These are phyloP conservation scores for Benitochromis conjunctus DNA, from an alignment of 2,113 vertebrate genomes.

Conservation along the genomic window DNA sequence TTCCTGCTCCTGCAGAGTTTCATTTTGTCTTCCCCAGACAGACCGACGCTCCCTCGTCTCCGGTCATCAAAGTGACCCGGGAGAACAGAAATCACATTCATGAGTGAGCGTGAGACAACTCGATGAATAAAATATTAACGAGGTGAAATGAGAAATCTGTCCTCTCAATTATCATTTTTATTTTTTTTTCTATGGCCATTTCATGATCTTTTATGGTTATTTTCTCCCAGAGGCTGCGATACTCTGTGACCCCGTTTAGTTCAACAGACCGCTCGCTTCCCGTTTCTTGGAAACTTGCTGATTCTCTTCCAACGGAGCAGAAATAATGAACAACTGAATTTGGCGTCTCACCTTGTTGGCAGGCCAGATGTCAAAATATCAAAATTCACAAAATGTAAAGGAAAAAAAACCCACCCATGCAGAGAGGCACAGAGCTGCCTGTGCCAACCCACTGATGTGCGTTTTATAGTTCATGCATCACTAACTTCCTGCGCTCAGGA, in stretches of 20 bases:
- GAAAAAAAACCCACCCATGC: rapidly evolving
- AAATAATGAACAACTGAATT: not conserved
- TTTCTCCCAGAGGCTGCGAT: not conserved
- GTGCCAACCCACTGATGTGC: not conserved
- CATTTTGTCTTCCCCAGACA: not conserved
- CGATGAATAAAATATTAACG: constrained; percentile 4
- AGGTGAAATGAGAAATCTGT: constrained; percentile 7
- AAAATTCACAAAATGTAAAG: not conserved
- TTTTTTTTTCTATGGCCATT: not conserved
- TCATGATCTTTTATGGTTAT: not conserved
- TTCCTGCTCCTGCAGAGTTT: not conserved
- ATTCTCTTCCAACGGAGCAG: not conserved
- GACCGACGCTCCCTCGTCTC: not conserved
- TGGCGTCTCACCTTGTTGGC: not conserved
- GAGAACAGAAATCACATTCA: not conserved
- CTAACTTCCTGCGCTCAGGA: not conserved
- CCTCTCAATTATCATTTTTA: not conserved
- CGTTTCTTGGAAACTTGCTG: not conserved
- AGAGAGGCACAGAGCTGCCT: not conserved
- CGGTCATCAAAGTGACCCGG: not conserved
- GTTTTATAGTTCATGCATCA: not conserved
- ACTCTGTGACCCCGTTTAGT: not conserved
- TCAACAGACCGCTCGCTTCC: not conserved
- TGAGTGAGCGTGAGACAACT: not conserved
- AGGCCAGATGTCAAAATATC: not conserved